A percentile compares a stretch with the other conserved stretches of the same genome.
Evolutionary conservation across 2,797 vertebrate genomes (phyloP).

Genomic region (Picus viridis): DNA sequence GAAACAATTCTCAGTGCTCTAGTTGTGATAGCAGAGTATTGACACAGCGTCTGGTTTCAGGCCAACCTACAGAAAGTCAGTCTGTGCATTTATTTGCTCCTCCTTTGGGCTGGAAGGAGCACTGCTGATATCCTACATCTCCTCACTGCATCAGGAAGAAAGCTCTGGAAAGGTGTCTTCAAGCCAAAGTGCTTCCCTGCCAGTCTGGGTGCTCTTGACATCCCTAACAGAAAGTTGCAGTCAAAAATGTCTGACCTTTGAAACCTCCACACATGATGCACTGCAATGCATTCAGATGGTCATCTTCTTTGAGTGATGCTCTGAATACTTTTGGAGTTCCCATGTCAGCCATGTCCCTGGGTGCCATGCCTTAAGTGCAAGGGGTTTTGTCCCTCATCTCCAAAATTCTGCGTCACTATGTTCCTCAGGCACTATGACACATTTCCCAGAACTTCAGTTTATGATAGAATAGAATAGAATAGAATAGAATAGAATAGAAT

Average conservation of each 20-base stretch:
- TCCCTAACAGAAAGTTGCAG: neutral
- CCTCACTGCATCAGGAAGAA: neutral
- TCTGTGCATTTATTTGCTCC: neutral
- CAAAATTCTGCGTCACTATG: neutral
- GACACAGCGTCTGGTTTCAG: slow-evolving; percentile 37
- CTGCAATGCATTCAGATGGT: neutral
- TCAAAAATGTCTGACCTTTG: neutral
- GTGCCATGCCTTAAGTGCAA: neutral
- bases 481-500: too few species aligned
- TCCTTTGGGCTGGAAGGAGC: neutral
- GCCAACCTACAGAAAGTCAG: slow-evolving; percentile 3
- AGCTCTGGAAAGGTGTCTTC: neutral
- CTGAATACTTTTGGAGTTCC: neutral
- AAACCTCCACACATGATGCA: neutral
- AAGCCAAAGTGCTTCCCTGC: neutral
- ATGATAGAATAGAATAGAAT: too few species aligned
- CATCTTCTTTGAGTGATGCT: neutral
- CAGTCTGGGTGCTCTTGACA: neutral
- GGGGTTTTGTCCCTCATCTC: neutral
- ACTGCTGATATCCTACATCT: neutral
- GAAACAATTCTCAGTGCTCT: slow-evolving; percentile 21
- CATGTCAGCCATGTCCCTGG: neutral
- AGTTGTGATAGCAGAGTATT: slow-evolving; percentile 19
- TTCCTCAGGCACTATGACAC: neutral
- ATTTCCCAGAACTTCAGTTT: neutral